Evolutionary conservation across 2,888 invertebrate species (phyloP), one percentile per base, ranked within the genome.

Genomic region (Xanthorhoe spadicearia): DNA sequence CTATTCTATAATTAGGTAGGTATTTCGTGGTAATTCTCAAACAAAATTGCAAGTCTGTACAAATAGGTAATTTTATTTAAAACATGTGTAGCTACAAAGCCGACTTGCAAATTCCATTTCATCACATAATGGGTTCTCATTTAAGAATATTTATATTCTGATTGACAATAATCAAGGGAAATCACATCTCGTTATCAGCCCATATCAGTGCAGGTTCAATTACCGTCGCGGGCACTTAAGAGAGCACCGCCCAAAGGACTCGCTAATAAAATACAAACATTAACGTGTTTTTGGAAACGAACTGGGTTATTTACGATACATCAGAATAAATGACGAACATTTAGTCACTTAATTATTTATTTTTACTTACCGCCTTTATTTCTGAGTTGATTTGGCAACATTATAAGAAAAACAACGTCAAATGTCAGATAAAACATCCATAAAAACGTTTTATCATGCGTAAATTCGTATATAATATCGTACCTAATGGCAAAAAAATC

Each of bases 231-330:
- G 74, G 74, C 66, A 50, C 52, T 65, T 71, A 68, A 68, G 67
- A 70, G 66, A 60, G 48, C 10, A 57, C 63, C 58, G 55, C 58
- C 60, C 53, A 69, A 67, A 56, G 61, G 53, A 64, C 63, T 50
- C 17, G 46, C n/a, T 63, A 63, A 57, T 74, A 74, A 74, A 74
- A 66, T 68, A 63, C 58, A 43, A 63, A 69, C 68, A 61, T 70
- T 58, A 70, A 66, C 64, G 66, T 68, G 68, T 64, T 53, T 59
- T 53, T 64, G 18, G 54, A 54, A 43, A 64, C 54, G 17, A 61
- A 53, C 51, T 49, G 43, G 43, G 55, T 56, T 56, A 53, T 52
- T 60, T 15, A 32, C 48, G 5, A 48, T 58, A 32, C 10, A n/a
- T 53, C 35, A 15, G 28, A 23, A 8, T 58, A 49, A 23, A 58